Evolutionary conservation across 1,140 invertebrate species (phyloP).

Genomic region (Orchestia grillus): DNA sequence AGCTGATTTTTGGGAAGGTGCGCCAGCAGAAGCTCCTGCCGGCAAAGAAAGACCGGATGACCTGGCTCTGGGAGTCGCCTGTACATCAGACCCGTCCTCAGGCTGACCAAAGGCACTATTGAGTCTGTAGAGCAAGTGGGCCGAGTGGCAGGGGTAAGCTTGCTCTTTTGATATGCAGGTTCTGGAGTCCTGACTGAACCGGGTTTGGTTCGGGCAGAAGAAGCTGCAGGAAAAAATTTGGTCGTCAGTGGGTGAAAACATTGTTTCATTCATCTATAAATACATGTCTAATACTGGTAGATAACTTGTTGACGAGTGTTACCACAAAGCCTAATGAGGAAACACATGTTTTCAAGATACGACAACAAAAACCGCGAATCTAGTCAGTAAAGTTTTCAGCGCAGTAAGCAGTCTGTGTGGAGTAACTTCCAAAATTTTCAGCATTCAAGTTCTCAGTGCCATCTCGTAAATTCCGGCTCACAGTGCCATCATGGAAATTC

Average conservation of each 20-base stretch:
- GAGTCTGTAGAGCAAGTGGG: constrained; percentile 44
- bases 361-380: too few relatives aligned
- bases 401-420: too few relatives aligned
- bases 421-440: too few relatives aligned
- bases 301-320: too few relatives aligned
- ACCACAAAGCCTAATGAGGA: too few relatives aligned
- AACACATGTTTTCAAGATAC: too few relatives aligned
- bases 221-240: constrained; percentile 64
- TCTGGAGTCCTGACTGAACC: constrained; percentile 70
- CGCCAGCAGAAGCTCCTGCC: not conserved
- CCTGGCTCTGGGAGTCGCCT: not conserved
- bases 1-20: not conserved
- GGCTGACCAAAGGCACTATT: constrained; percentile 45
- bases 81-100: not conserved
- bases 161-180: constrained; percentile 57
- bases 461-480: too few relatives aligned
- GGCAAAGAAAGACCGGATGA: not conserved
- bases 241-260: too few relatives aligned
- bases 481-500: too few relatives aligned
- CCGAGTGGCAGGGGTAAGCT: constrained; percentile 56
- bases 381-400: too few relatives aligned
- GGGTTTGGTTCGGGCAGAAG: constrained; percentile 71
- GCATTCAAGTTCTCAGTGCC: too few relatives aligned
- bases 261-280: not conserved
- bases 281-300: too few relatives aligned